phyloP scores from a whole-genome alignment of 2,113 vertebrate species.

The Scomber japonicus region DNA sequence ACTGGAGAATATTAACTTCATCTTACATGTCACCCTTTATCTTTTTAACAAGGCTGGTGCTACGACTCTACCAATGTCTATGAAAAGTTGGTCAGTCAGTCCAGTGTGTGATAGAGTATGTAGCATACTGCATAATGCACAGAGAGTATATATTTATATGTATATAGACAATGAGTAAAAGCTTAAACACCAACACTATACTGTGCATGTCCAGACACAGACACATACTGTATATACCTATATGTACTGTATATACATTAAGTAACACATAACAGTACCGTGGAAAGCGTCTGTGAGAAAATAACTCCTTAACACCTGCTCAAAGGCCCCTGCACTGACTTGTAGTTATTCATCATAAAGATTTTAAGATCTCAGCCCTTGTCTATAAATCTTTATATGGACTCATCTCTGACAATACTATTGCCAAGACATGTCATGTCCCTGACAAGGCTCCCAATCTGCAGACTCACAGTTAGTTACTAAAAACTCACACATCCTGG shows the following conservation, averaged over 20 bases:
- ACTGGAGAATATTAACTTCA: slow-evolving; percentile 69
- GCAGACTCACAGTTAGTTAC: not conserved
- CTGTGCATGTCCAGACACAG: not conserved
- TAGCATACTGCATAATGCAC: not conserved
- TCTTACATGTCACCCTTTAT: slow-evolving; percentile 56
- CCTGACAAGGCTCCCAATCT: not conserved
- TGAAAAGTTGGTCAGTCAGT: not conserved
- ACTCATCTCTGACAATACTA: not conserved
- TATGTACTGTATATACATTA: no score
- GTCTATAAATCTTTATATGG: no score
- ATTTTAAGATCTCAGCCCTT: no score
- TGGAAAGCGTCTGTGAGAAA: no score
- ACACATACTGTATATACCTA: no score
- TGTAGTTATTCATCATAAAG: slow-evolving; percentile 7
- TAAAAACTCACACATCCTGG: not conserved
- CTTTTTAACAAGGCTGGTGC: not conserved
- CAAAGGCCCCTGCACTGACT: not conserved
- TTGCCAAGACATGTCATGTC: slow-evolving; percentile 5
- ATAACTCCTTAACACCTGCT: not conserved
- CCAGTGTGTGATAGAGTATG: not conserved
- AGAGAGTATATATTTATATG: not conserved
- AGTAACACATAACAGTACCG: no score
- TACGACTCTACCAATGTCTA: not conserved
- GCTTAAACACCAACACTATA: not conserved
- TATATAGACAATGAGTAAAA: not conserved